These are phyloP conservation scores for Erebia aethiops DNA, from an alignment of 2,888 invertebrate species.

Conservation along the genomic window DNA sequence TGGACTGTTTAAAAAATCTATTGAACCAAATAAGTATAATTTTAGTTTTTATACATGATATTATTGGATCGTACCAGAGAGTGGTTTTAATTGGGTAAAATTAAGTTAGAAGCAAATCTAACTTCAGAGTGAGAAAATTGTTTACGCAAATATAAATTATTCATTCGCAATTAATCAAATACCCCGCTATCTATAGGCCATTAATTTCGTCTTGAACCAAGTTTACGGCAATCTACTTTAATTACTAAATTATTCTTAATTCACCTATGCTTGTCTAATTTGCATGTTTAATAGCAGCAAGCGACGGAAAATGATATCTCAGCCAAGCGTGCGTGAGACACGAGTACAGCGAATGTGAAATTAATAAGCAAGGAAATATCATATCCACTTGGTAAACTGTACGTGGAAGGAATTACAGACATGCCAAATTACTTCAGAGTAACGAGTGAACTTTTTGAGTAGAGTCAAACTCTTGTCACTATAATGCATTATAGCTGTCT, in stretches of 20 bases:
- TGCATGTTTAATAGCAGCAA: slow-evolving; percentile 23
- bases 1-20: no score
- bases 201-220: not conserved
- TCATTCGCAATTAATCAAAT: no score
- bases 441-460: not conserved
- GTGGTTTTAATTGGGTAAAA: no score
- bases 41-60: no score
- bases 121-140: no score
- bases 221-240: not conserved
- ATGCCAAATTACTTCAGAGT: not conserved
- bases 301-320: slow-evolving; percentile 29
- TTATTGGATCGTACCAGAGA: no score
- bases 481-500: not conserved
- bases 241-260: slow-evolving; percentile 19
- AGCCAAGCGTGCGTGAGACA: slow-evolving; percentile 22
- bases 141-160: no score
- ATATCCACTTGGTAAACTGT: slow-evolving; percentile 1
- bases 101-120: no score
- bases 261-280: slow-evolving; percentile 25
- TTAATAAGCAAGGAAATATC: slow-evolving; percentile 20
- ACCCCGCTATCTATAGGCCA: not conserved
- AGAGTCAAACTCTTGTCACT: not conserved
- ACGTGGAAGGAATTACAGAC: slow-evolving; percentile 8
- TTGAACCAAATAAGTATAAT: no score
- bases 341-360: slow-evolving; percentile 16